Conservation (phyloP, 1,140 invertebrate species). For the Elysia chlorotica region DNA sequence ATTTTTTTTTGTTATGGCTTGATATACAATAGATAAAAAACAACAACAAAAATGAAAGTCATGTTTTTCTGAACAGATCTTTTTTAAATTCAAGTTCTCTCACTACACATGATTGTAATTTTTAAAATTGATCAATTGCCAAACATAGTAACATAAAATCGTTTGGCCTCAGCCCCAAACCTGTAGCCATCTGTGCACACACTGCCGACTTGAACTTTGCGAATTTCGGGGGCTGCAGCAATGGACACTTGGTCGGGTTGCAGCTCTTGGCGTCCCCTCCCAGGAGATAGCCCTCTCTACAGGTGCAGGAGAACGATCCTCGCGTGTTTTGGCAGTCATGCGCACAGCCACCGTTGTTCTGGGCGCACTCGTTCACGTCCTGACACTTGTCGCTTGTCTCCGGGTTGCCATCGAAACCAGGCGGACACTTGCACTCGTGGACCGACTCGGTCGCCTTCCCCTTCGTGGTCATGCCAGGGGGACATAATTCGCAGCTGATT, state of each 20-base stretch:
- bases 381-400: background rate
- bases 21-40: background rate
- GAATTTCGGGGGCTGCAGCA: slow-evolving; percentile 1
- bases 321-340: slow-evolving; percentile 47
- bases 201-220: background rate
- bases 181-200: background rate
- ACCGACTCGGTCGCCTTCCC: background rate
- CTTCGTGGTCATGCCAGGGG: slow-evolving; percentile 10
- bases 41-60: background rate
- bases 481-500: background rate
- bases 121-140: too few species aligned
- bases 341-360: slow-evolving; percentile 55
- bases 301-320: slow-evolving; percentile 40
- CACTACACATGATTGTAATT: background rate
- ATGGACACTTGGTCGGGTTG: slow-evolving; percentile 5
- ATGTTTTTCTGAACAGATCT: background rate
- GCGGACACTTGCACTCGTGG: slow-evolving; percentile 10
- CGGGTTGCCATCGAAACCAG: slow-evolving; percentile 17
- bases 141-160: too few species aligned
- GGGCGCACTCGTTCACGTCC: slow-evolving; percentile 57
- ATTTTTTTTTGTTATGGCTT: too few species aligned
- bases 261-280: slow-evolving; percentile 21
- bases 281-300: slow-evolving; percentile 26
- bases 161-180: background rate
- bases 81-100: background rate